A percentile compares a stretch with the other conserved stretches of the same genome.
phyloP scores from a whole-genome alignment of 2,888 invertebrate species.

The Autographa pulchrina region DNA sequence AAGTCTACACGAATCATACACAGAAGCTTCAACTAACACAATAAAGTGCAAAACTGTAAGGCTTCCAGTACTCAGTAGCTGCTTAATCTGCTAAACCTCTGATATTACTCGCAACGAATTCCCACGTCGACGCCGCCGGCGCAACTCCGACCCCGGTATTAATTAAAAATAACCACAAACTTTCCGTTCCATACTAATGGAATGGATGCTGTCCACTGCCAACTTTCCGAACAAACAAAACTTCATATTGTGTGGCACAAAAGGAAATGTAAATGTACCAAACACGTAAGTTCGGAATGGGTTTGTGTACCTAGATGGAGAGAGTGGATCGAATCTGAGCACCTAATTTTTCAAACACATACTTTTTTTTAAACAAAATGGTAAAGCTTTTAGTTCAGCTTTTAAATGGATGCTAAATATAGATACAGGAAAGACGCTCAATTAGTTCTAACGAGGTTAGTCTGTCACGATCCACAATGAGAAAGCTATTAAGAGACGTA shows the following conservation, averaged over 20 bases:
- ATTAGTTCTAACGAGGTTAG: constrained; percentile 12
- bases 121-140: constrained; percentile 47
- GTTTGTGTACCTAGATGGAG: constrained; percentile 13
- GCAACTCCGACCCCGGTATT: constrained; percentile 60
- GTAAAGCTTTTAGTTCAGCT: neutral
- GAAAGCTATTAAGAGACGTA: constrained; percentile 35
- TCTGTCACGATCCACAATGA: constrained; percentile 34
- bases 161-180: constrained; percentile 71
- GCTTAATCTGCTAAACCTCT: constrained; percentile 52
- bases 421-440: neutral
- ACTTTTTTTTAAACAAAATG: neutral
- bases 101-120: constrained; percentile 57
- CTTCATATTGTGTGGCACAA: constrained; percentile 62
- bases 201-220: constrained; percentile 67
- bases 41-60: constrained; percentile 43
- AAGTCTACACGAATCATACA: constrained; percentile 41
- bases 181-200: constrained; percentile 65
- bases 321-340: constrained; percentile 23
- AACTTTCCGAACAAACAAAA: constrained; percentile 68
- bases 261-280: constrained; percentile 63
- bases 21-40: constrained; percentile 39
- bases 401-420: neutral
- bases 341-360: constrained; percentile 9
- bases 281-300: constrained; percentile 44
- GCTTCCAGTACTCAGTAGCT: constrained; percentile 56